Base-by-base conservation (phyloP, 1,140 invertebrate species). In the Hylaeus volcanicus region DNA sequence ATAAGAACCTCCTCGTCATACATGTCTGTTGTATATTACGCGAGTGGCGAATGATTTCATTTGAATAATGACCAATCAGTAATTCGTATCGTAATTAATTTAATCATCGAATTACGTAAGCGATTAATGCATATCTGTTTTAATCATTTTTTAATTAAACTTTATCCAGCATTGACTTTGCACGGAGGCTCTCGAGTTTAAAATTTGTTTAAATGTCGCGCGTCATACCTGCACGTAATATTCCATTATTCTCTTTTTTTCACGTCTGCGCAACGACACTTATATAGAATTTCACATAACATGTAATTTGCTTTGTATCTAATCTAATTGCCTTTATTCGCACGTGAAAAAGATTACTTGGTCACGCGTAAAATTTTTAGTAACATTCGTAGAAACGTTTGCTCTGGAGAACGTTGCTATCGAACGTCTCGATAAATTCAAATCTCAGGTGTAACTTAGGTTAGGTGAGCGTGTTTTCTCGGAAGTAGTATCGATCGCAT, bases 401-500 rank as follows among this genome's bases (percentile, higher is more conserved):
- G 3, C 12, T 15, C 5, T 63, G 5, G 3, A 9, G 37, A 73
- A n/a, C n/a, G 14, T 26, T 8, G 26, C n/a, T 51, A 15, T 15
- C 6, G 14, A 79, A n/a, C 8, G 2, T 53, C 26, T n/a, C 3
- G 5, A 58, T 39, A 68, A 61, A 75, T 69, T 55, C 39, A 48
- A 69, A 63, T 74, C n/a, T 15, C 0, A n/a, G 39, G 48, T 74
- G 12, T 53, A 75, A 58, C 55, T 69, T 79, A 90, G 89, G 89
- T 90, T 90, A 90, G 82, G 83, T 84, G 39, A 73, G 63, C 65
- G 76, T 66, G 61, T 74, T 83, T 82, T 88, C 83, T 81, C 58
- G 82, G 66, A 73, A 82, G 72, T 64, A 79, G 84, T 90, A 90
- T 90, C 87, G 89, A 90, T 90, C 89, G 88, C 84, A 68, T 71